phyloP scores from a whole-genome alignment of 2,797 vertebrate genomes.

The Tokudaia muenninki region DNA sequence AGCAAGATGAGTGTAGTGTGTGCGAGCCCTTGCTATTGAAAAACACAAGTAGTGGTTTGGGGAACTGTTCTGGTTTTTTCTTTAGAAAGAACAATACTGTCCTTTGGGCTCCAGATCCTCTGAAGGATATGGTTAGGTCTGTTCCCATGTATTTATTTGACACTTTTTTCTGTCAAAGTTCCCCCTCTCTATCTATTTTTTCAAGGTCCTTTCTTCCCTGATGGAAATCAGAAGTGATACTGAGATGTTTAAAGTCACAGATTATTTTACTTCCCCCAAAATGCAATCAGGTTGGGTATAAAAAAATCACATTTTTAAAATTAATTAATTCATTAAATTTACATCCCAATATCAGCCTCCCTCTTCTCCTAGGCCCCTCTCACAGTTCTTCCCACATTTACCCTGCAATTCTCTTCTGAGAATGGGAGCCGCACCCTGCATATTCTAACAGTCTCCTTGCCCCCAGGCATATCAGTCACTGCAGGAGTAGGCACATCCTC shows the following conservation, averaged over 20 bases:
- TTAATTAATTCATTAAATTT: background rate
- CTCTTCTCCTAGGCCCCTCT: background rate
- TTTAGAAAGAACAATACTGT: background rate
- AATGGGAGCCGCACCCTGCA: background rate
- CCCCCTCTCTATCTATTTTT: background rate
- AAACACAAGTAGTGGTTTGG: background rate
- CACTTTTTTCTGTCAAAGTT: background rate
- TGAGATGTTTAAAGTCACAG: slow-evolving; percentile 53
- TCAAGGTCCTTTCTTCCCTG: slow-evolving; percentile 41
- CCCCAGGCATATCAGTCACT: background rate
- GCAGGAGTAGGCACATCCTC: background rate
- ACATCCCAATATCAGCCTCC: background rate
- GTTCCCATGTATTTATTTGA: slow-evolving; percentile 19
- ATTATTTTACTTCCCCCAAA: slow-evolving; percentile 47
- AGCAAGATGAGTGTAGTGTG: slow-evolving; percentile 23
- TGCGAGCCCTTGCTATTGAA: slow-evolving; percentile 38
- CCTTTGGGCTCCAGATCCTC: background rate
- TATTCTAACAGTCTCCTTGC: background rate
- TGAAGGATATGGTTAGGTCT: background rate
- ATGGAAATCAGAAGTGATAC: slow-evolving; percentile 37
- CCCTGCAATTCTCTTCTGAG: background rate
- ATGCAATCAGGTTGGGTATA: background rate
- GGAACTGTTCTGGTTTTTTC: slow-evolving; percentile 16
- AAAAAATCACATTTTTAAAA: slow-evolving; percentile 52
- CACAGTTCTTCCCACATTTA: background rate